Evolutionary conservation across 2,888 invertebrate species (phyloP), one percentile per base, ranked within the genome.

Genomic region (Rutpela maculata): DNA sequence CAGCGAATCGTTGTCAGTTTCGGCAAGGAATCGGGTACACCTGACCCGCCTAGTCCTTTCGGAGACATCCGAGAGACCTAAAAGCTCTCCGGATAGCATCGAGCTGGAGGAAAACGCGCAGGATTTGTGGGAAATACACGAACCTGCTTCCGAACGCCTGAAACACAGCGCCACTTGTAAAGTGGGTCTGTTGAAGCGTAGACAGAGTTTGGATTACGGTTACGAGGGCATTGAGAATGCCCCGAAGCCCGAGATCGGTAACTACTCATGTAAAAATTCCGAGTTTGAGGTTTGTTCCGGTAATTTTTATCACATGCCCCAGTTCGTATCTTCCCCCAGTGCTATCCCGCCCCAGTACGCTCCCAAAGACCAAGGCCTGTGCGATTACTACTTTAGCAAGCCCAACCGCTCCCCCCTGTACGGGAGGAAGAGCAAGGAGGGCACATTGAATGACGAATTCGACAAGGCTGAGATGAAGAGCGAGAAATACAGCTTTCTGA

Each of bases 41-140:
- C 78, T 89, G 67, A 87, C 89, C 0, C 86, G 88, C 31, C 80
- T 89, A 31, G 86, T 86, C 17, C 82, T 90, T 0, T 88, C 88
- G 55, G 88, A 88, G 18, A 82, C 83, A 19, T 60, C 72, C 1
- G 89, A 89, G 55, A 82, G 90, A 50, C 89, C 90, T 4, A 90
- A 89, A 81, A 89, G 89, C 57, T 87, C 88, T 38, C 88, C 89
- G 0, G 89, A 89, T 74, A 87, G 88, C 43, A 83, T 89, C 17
- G 88, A 88, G 67, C 77, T 90, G 50, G 89, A 89, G 72, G 88
- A 89, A 69, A 84, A 88, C 50, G 84, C 85, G 11, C 77, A 87
- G 78, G 88, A 88, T 75, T 77, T 88, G 81, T 90, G 89, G 85
- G 88, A 88, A 72, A 86, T 88, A n/a, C 84, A 87, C 79, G 85